Evolutionary conservation across 2,113 vertebrate genomes (phyloP).

Genomic region (Etheostoma spectabile): DNA sequence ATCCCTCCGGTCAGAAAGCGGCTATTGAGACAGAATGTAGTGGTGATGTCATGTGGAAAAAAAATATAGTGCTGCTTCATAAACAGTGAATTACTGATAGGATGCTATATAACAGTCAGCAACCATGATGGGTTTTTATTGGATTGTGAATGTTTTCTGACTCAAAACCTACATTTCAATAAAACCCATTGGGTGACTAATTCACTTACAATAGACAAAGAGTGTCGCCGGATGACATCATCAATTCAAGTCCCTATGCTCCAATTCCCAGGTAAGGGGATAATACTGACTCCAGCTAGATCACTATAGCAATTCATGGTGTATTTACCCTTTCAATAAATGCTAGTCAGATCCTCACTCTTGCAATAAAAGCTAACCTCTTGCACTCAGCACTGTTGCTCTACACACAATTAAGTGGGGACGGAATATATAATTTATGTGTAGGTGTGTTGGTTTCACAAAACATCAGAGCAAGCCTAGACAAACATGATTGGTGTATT

Average conservation of each 20-base stretch:
- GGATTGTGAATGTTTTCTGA: slow-evolving; percentile 2
- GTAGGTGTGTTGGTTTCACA: slow-evolving; percentile 27
- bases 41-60: not conserved
- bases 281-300: not conserved
- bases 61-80: not conserved
- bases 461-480: slow-evolving; percentile 46
- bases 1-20: no score
- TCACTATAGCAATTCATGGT: not conserved
- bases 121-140: not conserved
- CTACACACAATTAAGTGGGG: slow-evolving; percentile 9
- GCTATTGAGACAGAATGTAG: not conserved
- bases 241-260: not conserved
- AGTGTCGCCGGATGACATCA: slow-evolving; percentile 3
- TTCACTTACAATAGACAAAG: not conserved
- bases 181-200: slow-evolving; percentile 7
- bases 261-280: slow-evolving; percentile 5
- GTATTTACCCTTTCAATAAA: not conserved
- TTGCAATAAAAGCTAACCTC: slow-evolving; percentile 6
- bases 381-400: not conserved
- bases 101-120: not conserved
- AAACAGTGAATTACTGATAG: not conserved
- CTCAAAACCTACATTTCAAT: slow-evolving; percentile 9
- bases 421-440: slow-evolving; percentile 20
- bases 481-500: slow-evolving; percentile 34
- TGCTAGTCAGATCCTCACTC: not conserved